Conservation (phyloP, 2,113 vertebrate species). For the Leptodactylus fuscus region DNA sequence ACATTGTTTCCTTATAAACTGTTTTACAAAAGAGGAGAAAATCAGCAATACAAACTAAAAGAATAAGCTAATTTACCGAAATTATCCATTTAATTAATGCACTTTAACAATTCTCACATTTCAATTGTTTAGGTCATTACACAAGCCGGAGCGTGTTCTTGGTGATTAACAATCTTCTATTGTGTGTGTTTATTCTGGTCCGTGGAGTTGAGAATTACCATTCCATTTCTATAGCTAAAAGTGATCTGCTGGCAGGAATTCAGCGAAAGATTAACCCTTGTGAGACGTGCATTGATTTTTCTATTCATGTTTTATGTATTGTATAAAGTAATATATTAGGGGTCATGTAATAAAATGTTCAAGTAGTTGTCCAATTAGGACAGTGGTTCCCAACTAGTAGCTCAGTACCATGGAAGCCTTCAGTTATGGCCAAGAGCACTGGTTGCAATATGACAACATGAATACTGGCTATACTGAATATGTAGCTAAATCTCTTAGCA, state of each 20-base stretch:
- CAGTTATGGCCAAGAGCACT: too few relatives aligned
- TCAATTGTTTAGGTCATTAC: constrained; percentile 38
- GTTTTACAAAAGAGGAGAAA: constrained; percentile 30
- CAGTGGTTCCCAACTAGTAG: too few relatives aligned
- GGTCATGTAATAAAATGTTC: too few relatives aligned
- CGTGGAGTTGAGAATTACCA: constrained; percentile 21
- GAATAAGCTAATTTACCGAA: constrained; percentile 36
- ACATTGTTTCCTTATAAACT: constrained; percentile 33
- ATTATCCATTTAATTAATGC: constrained; percentile 51
- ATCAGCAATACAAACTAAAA: constrained; percentile 13
- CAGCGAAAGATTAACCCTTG: constrained; percentile 6
- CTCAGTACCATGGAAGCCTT: too few relatives aligned
- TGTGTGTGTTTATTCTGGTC: constrained; percentile 36
- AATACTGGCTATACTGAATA: too few relatives aligned
- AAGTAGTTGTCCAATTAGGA: too few relatives aligned
- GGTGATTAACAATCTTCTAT: constrained; percentile 29
- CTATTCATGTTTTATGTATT: not conserved
- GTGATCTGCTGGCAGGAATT: constrained; percentile 7
- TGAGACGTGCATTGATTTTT: not conserved
- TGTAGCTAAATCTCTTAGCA: too few relatives aligned
- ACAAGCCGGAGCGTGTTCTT: constrained; percentile 2
- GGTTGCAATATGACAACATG: too few relatives aligned
- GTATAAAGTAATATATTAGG: not conserved
- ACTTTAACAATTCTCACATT: constrained; percentile 32
- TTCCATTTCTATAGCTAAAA: not conserved